phyloP scores from a whole-genome alignment of 2,113 vertebrate species.

The Leucoraja erinaceus region DNA sequence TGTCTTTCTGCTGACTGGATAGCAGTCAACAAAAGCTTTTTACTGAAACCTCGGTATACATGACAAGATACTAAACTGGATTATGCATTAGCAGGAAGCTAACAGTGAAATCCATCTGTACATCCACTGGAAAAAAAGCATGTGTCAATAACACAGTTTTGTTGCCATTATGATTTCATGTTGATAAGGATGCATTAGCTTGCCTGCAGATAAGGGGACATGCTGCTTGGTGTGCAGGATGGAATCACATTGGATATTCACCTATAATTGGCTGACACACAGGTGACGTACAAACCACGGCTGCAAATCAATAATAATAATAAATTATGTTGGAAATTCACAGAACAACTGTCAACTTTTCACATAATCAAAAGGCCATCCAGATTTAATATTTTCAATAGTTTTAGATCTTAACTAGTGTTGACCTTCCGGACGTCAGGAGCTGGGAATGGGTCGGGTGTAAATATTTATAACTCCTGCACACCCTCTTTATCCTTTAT shows the following conservation, averaged over 20 bases:
- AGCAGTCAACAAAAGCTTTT: no score
- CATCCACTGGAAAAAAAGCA: background rate
- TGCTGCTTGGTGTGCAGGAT: background rate
- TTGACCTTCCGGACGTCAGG: background rate
- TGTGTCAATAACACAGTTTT: background rate
- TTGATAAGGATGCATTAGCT: background rate
- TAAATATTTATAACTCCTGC: no score
- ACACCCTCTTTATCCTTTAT: no score
- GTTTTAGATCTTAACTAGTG: background rate
- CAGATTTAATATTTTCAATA: background rate
- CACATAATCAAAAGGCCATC: background rate
- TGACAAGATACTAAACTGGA: no score
- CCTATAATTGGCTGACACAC: background rate
- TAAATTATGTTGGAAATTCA: background rate
- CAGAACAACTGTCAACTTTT: background rate
- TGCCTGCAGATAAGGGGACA: background rate
- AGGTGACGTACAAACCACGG: background rate
- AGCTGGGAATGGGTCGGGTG: background rate
- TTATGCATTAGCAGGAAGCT: background rate
- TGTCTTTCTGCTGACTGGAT: no score
- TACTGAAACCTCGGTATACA: no score
- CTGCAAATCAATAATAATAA: background rate
- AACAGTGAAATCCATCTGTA: background rate
- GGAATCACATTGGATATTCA: background rate
- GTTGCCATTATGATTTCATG: background rate